Conservation (phyloP, 30 jellyfish, hydroid and myxozoan genomes). For the Aurelia sp. region DNA sequence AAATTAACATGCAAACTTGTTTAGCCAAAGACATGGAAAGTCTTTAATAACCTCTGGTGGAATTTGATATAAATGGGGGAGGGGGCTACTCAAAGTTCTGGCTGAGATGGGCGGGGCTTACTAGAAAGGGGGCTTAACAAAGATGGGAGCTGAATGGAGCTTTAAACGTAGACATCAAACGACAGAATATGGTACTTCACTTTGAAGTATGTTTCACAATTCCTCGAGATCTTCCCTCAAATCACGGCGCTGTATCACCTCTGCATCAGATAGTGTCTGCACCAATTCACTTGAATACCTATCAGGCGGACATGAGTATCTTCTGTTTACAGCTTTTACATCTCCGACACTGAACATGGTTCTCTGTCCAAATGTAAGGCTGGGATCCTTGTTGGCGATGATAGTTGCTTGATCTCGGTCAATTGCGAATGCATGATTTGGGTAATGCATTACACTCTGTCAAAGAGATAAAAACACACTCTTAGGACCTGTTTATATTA, state of each 20-base stretch:
- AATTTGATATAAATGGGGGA: too few species aligned
- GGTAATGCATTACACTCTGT: conserved; percentile 97
- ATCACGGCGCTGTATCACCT: conserved; percentile 42
- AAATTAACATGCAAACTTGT: too few species aligned
- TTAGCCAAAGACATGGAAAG: too few species aligned
- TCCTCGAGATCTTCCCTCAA: neutral
- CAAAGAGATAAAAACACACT: neutral
- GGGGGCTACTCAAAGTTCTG: too few species aligned
- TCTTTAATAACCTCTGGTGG: too few species aligned
- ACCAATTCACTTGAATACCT: conserved; percentile 8
- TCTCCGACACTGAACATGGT: conserved; percentile 66
- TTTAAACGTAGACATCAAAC: too few species aligned
- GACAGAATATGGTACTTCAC: too few species aligned
- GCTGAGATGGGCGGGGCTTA: too few species aligned
- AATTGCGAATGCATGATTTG: conserved; percentile 89
- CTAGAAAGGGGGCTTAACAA: too few species aligned
- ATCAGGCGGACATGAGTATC: conserved; percentile 68
- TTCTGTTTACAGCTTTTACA: conserved; percentile 68
- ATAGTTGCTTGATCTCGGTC: conserved; percentile 78
- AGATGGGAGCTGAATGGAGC: too few species aligned
- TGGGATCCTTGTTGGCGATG: conserved; percentile 70
- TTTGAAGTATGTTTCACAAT: too few species aligned
- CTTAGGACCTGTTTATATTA: neutral
- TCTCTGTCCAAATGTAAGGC: conserved; percentile 88
- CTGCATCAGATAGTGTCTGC: conserved; percentile 41